A percentile compares a stretch with the other conserved stretches of the same genome.
Conservation (phyloP, 2,113 vertebrate species). For the Macquaria australasica region DNA sequence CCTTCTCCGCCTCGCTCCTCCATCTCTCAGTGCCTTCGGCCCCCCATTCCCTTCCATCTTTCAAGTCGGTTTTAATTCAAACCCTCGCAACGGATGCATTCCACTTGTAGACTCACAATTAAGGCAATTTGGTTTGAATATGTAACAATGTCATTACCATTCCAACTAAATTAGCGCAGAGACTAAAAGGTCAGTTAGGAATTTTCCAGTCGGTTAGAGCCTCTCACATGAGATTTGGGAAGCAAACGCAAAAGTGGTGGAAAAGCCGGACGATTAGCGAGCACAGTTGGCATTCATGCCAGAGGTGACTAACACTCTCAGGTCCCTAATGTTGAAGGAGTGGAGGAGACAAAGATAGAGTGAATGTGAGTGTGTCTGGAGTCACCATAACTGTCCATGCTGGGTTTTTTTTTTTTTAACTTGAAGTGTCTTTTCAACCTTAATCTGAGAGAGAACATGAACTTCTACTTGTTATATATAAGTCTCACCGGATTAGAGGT, state of each 20-base stretch:
- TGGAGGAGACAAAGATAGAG: slow-evolving; percentile 21
- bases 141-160: slow-evolving; percentile 99
- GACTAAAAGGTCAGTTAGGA: slow-evolving; percentile 96
- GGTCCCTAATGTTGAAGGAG: slow-evolving; percentile 55
- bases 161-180: slow-evolving; percentile 94
- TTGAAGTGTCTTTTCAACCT: not conserved
- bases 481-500: slow-evolving; percentile 17
- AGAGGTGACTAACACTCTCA: slow-evolving; percentile 46
- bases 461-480: not conserved
- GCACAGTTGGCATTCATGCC: slow-evolving; percentile 75
- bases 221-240: slow-evolving; percentile 94
- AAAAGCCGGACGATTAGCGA: slow-evolving; percentile 80
- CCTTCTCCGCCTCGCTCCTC: slow-evolving; percentile 87
- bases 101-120: slow-evolving; percentile 97
- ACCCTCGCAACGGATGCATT: slow-evolving; percentile 87
- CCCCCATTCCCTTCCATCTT: slow-evolving; percentile 72
- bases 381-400: slow-evolving; percentile 20
- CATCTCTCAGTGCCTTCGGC: slow-evolving; percentile 85
- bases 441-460: slow-evolving; percentile 1
- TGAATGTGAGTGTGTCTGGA: slow-evolving; percentile 19
- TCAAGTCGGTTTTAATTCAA: slow-evolving; percentile 92
- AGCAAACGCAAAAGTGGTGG: slow-evolving; percentile 77
- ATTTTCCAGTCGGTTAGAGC: slow-evolving; percentile 96
- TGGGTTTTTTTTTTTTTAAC: not conserved
- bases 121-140: slow-evolving; percentile 99